These are phyloP conservation scores for Nymphicus hollandicus DNA, from an alignment of 2,113 vertebrate species.

Conservation along the genomic window DNA sequence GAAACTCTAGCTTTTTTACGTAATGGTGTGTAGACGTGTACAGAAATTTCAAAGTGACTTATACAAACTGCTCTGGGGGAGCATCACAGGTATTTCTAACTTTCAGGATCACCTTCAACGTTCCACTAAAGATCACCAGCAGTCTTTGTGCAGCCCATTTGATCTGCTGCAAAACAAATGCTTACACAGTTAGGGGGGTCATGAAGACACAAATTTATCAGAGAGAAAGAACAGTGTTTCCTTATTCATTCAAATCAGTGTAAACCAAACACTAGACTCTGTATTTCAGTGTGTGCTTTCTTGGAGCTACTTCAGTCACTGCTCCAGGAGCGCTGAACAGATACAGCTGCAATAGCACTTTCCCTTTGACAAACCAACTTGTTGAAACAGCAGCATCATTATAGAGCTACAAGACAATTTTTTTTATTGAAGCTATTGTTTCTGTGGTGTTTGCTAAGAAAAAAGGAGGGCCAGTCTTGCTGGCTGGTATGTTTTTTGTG, in stretches of 20 bases:
- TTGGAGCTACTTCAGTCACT: background rate
- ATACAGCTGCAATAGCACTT: background rate
- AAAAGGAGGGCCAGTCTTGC: background rate
- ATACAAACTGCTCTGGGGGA: background rate
- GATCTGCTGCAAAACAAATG: background rate
- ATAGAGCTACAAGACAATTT: background rate
- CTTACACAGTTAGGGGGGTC: background rate
- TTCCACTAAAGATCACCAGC: background rate
- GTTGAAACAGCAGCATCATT: background rate
- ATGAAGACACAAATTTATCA: background rate
- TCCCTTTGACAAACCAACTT: background rate
- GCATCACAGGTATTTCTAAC: background rate
- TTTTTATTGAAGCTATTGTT: background rate
- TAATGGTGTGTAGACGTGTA: fast-evolving
- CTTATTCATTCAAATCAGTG: background rate
- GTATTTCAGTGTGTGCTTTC: background rate
- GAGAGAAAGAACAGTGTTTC: background rate
- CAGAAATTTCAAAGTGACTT: background rate
- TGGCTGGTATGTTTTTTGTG: background rate
- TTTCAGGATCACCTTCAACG: background rate
- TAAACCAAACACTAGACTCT: background rate
- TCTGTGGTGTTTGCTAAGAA: background rate
- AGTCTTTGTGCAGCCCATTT: background rate
- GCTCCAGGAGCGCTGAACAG: background rate
- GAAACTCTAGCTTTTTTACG: fast-evolving